These are phyloP conservation scores for Maniola hyperantus DNA, from an alignment of 2,888 invertebrate species.

Conservation along the genomic window DNA sequence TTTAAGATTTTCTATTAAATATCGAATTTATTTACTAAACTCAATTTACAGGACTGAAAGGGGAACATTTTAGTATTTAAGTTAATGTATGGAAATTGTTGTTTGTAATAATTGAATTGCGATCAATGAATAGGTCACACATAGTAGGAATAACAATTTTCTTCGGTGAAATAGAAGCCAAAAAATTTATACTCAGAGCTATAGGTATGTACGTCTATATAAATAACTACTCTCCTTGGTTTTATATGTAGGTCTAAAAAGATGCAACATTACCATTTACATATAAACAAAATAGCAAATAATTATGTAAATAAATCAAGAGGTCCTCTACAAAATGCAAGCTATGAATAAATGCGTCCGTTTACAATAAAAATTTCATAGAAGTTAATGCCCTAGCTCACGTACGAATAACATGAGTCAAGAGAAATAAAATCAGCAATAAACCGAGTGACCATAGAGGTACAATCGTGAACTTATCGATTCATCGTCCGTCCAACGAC, in stretches of 20 bases:
- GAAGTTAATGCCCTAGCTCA: conserved; percentile 74
- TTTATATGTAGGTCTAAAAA: conserved; percentile 27
- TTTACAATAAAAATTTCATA: conserved; percentile 70
- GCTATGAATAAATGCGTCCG: conserved; percentile 47
- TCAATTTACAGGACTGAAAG: not conserved
- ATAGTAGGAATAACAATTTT: too few species aligned
- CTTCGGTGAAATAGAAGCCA: too few species aligned
- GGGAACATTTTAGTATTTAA: too few species aligned
- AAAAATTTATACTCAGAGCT: too few species aligned
- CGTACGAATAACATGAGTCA: conserved; percentile 73
- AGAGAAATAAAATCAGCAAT: conserved; percentile 65
- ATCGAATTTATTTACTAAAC: not conserved
- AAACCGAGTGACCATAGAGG: conserved; percentile 63
- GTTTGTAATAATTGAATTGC: too few species aligned
- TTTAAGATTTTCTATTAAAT: not conserved
- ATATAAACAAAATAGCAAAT: conserved; percentile 40
- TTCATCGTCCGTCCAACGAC: conserved; percentile 71
- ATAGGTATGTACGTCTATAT: not conserved
- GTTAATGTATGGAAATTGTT: too few species aligned
- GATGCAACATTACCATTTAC: conserved; percentile 36
- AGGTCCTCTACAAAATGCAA: conserved; percentile 21
- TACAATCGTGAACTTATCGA: conserved; percentile 68
- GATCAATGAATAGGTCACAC: too few species aligned
- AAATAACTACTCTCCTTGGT: not conserved
- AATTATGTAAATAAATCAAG: conserved; percentile 35